These are phyloP conservation scores for Mormyrus lacerda DNA, from an alignment of 2,113 vertebrate genomes.

Conservation along the genomic window DNA sequence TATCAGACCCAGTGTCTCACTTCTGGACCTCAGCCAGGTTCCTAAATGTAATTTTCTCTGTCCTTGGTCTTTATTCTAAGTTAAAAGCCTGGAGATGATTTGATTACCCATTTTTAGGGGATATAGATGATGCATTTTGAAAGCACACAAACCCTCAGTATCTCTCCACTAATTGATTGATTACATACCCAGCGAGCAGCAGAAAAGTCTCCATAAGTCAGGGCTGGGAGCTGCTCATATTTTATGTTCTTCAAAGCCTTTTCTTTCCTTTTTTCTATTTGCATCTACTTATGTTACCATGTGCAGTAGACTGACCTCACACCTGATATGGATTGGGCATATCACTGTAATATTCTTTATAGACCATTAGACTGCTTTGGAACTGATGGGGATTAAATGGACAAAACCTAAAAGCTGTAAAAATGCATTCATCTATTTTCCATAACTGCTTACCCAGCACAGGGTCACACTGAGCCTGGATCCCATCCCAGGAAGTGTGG, in stretches of 20 bases:
- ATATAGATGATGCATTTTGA: conserved; percentile 38
- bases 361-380: not conserved
- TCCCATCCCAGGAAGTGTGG: not conserved
- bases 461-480: not conserved
- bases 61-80: conserved; percentile 50
- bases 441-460: not conserved
- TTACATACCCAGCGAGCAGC: not conserved
- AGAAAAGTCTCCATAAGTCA: not conserved
- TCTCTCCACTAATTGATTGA: conserved; percentile 8
- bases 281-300: not conserved
- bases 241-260: not conserved
- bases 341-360: not conserved
- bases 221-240: not conserved
- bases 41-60: conserved; percentile 45
- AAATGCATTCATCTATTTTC: not conserved
- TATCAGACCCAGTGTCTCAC: conserved; percentile 28
- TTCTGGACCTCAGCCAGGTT: conserved; percentile 31
- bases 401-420: not conserved
- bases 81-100: conserved; percentile 53
- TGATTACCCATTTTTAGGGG: conserved; percentile 43
- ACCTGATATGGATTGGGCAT: not conserved
- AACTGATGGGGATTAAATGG: not conserved
- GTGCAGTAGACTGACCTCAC: not conserved
- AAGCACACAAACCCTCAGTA: conserved; percentile 25
- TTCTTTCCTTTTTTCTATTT: not conserved